phyloP scores from a whole-genome alignment of 2,888 invertebrate genomes.

The Rhagophthalmus giganteus region DNA sequence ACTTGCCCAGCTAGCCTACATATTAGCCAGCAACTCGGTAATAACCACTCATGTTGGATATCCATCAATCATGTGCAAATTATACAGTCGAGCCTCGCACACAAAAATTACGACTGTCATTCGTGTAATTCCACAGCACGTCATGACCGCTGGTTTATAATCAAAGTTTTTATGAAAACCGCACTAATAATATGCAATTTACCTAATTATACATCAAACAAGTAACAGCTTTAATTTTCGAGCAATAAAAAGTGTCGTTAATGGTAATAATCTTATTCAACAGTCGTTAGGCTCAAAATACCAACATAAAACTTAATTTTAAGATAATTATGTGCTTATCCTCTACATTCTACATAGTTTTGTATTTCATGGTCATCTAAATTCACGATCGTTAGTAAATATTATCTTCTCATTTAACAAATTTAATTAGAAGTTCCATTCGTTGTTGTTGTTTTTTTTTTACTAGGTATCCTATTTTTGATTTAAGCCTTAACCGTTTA shows the following conservation, averaged over 20 bases:
- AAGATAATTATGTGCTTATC: constrained; percentile 13
- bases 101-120: constrained; percentile 54
- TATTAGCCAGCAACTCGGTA: constrained; percentile 48
- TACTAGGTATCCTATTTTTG: too few relatives aligned
- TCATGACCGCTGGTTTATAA: constrained; percentile 36
- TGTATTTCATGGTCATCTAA: constrained; percentile 4
- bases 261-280: constrained; percentile 38
- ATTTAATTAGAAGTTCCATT: too few relatives aligned
- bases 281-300: constrained; percentile 32
- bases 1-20: constrained; percentile 47
- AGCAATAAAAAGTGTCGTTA: constrained; percentile 46
- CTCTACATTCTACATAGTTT: constrained; percentile 9
- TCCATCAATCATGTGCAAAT: constrained; percentile 54
- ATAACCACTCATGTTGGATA: constrained; percentile 52
- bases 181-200: constrained; percentile 49
- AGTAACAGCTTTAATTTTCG: constrained; percentile 45
- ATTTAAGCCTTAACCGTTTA: too few relatives aligned
- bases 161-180: constrained; percentile 38
- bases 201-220: constrained; percentile 45
- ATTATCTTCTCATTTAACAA: background rate
- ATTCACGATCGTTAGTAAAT: constrained; percentile 1
- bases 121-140: constrained; percentile 47
- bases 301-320: constrained; percentile 31
- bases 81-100: constrained; percentile 51
- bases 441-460: too few relatives aligned